phyloP scores from a whole-genome alignment of 2,888 invertebrate genomes.

The Orthonychiurus folsomi region DNA sequence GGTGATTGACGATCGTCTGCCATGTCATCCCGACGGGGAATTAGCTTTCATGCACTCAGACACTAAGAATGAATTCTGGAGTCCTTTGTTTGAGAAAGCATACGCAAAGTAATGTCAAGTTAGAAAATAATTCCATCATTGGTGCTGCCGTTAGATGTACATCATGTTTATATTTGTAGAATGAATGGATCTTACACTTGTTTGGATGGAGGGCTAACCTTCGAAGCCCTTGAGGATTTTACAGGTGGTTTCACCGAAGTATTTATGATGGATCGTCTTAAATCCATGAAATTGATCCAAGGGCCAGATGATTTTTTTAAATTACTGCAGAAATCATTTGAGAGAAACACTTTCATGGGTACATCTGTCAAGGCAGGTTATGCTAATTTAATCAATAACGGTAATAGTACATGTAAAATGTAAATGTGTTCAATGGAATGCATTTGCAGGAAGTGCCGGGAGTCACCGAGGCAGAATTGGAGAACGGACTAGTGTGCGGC shows the following conservation, averaged over 20 bases:
- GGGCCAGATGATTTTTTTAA: constrained; percentile 41
- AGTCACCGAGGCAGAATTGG: too few relatives aligned
- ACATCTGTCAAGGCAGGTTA: constrained; percentile 48
- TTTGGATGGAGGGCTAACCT: constrained; percentile 51
- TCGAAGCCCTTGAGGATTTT: constrained; percentile 55
- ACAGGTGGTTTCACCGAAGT: constrained; percentile 43
- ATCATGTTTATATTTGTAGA: too few relatives aligned
- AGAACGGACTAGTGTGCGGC: too few relatives aligned
- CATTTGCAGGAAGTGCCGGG: too few relatives aligned
- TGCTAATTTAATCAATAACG: too few relatives aligned
- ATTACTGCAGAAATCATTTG: constrained; percentile 48
- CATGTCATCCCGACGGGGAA: constrained; percentile 46
- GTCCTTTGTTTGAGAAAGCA: constrained; percentile 52
- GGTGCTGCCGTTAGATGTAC: constrained; percentile 46
- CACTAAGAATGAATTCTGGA: constrained; percentile 53
- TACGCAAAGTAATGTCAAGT: constrained; percentile 43
- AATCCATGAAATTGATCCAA: constrained; percentile 45
- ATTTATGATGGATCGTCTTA: constrained; percentile 52
- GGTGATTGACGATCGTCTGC: constrained; percentile 51
- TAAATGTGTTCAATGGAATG: too few relatives aligned
- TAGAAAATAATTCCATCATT: constrained; percentile 43
- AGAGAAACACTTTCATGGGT: constrained; percentile 51
- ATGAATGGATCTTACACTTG: constrained; percentile 53
- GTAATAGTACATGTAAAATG: too few relatives aligned
- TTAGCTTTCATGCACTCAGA: constrained; percentile 50